Evolutionary conservation across 2,888 invertebrate genomes (phyloP).

Genomic region (Nymphalis urticae): DNA sequence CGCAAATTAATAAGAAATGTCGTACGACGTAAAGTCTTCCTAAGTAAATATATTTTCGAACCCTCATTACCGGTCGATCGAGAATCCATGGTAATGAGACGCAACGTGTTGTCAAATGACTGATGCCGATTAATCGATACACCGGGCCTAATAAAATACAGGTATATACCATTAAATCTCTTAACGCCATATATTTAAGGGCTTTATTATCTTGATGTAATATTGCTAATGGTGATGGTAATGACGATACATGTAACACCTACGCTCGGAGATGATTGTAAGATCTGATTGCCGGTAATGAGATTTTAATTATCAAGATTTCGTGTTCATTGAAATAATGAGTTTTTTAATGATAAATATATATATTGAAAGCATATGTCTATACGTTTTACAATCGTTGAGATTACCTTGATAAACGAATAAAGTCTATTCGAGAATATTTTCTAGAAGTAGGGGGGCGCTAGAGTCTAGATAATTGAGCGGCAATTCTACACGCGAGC

Average conservation of each 20-base stretch:
- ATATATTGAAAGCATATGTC: not conserved
- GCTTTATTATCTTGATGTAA: conserved; percentile 2
- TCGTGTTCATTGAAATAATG: conserved; percentile 22
- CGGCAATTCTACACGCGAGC: not conserved
- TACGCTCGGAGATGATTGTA: conserved; percentile 6
- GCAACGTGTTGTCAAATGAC: conserved; percentile 38
- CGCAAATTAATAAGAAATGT: not conserved
- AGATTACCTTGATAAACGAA: not conserved
- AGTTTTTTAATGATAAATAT: not conserved
- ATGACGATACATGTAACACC: conserved; percentile 19
- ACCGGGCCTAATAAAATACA: not conserved
- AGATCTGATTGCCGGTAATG: conserved; percentile 20
- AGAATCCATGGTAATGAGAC: conserved; percentile 42
- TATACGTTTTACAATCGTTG: not conserved
- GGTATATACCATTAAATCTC: conserved; percentile 8
- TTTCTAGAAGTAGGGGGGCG: not conserved
- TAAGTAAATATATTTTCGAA: conserved; percentile 39
- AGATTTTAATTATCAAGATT: conserved; percentile 18
- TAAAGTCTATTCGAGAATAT: not conserved
- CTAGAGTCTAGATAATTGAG: not conserved
- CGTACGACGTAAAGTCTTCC: conserved; percentile 25
- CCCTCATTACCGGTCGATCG: conserved; percentile 45
- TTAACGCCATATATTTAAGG: conserved; percentile 1
- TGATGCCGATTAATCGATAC: conserved; percentile 38
- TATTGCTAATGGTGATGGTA: conserved; percentile 7